These are phyloP conservation scores for Tribolium castaneum DNA, from an alignment of 1,140 invertebrate genomes.

Conservation along the genomic window DNA sequence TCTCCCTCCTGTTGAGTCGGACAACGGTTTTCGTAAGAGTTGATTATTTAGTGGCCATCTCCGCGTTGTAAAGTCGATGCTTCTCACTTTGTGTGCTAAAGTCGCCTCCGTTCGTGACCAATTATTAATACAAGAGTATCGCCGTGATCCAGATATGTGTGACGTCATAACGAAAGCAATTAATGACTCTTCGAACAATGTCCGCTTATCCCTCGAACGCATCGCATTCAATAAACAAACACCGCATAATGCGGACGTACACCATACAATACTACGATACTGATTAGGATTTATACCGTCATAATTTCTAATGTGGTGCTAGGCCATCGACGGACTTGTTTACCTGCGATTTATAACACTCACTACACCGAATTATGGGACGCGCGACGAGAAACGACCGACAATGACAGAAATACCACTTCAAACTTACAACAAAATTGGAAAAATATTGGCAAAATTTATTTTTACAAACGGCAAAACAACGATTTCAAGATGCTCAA, in stretches of 20 bases:
- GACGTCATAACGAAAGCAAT: slow-evolving; percentile 37
- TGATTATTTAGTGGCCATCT: slow-evolving; percentile 1
- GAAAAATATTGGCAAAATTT: no score
- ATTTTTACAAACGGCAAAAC: no score
- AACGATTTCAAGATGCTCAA: no score
- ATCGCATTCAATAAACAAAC: slow-evolving; percentile 40
- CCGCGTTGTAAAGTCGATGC: slow-evolving; percentile 20
- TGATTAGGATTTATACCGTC: slow-evolving; percentile 39
- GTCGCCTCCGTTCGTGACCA: slow-evolving; percentile 36
- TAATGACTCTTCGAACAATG: slow-evolving; percentile 38
- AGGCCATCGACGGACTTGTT: slow-evolving; percentile 10
- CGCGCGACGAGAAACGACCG: slow-evolving; percentile 6
- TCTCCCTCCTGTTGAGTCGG: not conserved
- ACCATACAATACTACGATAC: slow-evolving; percentile 33
- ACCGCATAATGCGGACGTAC: slow-evolving; percentile 34
- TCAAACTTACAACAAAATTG: no score
- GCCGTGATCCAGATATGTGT: slow-evolving; percentile 35
- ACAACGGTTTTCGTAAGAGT: not conserved
- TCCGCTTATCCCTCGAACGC: slow-evolving; percentile 24
- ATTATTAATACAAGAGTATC: slow-evolving; percentile 33
- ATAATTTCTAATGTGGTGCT: slow-evolving; percentile 39
- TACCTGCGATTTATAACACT: slow-evolving; percentile 5
- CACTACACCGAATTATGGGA: slow-evolving; percentile 27
- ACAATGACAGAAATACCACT: no score
- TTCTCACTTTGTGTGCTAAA: slow-evolving; percentile 34